Base-by-base conservation (phyloP, 2,888 invertebrate genomes). In the Sericinus montela region DNA sequence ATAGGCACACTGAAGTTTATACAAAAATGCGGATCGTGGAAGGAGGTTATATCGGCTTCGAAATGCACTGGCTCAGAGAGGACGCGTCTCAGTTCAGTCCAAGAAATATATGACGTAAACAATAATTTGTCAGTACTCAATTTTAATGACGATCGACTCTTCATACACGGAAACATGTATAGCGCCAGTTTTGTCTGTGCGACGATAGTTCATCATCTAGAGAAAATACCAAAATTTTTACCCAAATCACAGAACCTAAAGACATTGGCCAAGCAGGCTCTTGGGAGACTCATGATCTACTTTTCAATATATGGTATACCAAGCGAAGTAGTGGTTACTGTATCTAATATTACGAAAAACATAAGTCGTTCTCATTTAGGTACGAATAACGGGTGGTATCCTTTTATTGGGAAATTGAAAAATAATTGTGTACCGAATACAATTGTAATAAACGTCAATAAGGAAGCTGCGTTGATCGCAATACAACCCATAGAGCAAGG, bases 341-440 rank as follows among this genome's bases (percentile, higher is more conserved):
- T 41, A 28, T 13, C 19, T 8, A 30, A 29, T 14, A 36, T 6
- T 1, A 29, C 1, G 0, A 6, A 3, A 5, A 15, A 8, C 13
- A n/a, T 3, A 11, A 9, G 29, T 4, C 29, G 15, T n/a, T 9
- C 6, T 5, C 25, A 40, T 16, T 15, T 11, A 5, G 8, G 28
- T 16, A 0, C 45, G n/a, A 62, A 57, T 44, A 38, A 37, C 45
- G 65, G 60, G 14, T 49, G 53, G 11, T 69, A 57, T 43, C 47
- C 65, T 2, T 60, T 69, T 8, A 51, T 57, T 36, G 60, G 67
- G 4, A 68, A 68, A 55, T 13, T 71, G 19, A 58, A 52, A 23
- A 51, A 57, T n/a, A 57, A 58, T 1, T 71, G 69, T 37, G 42
- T 32, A 1, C 57, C 68, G 0, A 71, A 71, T 54, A 40, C 54